Base-by-base conservation (phyloP, 1,140 invertebrate species). In the Procambarus virginalis region DNA sequence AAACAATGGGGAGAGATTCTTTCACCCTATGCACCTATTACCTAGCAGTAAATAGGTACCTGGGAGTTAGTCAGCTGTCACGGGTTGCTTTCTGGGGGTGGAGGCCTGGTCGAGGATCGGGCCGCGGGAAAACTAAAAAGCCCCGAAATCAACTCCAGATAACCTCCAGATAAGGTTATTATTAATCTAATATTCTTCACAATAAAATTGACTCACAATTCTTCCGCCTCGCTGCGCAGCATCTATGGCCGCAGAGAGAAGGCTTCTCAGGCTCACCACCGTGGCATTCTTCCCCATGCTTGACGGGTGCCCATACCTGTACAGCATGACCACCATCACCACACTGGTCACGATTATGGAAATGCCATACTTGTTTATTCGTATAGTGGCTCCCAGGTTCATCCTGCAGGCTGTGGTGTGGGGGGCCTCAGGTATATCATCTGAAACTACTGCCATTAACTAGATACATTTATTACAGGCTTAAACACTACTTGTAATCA, bases 221-320 rank as follows among this genome's bases (percentile, higher is more conserved):
- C 95, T 92, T 0, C 98, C 98, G 68, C 98, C 98, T 77, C 95
- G 94, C 94, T 97, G 95, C 0, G 97, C 96, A 5, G 97, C 96
- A 92, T 95, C 95, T 80, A 99, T 96, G 73, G 97, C 95, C 20
- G 96, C 96, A 89, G 95, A 95, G 4, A 98, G 94, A 79, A 98
- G 94, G 92, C 96, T 95, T 93, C 96, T 96, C 91, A 98, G 94
- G 93, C 96, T 97, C n/a, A 95, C 92, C 20, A 75, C 75, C 68
- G 17, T 20, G 4, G 60, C 77, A 12, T 51, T 49, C 22, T 55
- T 70, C 14, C 46, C 46, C n/a, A 81, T 22, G 6, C 9, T 46
- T 3, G 77, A 5, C 2, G 10, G n/a, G 20, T 58, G 51, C 34
- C 78, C 78, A 75, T 88, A 81, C 34, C 79, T 79, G 60, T 88